These are phyloP conservation scores for Panurus biarmicus DNA, from an alignment of 2,113 vertebrate genomes.

Conservation along the genomic window DNA sequence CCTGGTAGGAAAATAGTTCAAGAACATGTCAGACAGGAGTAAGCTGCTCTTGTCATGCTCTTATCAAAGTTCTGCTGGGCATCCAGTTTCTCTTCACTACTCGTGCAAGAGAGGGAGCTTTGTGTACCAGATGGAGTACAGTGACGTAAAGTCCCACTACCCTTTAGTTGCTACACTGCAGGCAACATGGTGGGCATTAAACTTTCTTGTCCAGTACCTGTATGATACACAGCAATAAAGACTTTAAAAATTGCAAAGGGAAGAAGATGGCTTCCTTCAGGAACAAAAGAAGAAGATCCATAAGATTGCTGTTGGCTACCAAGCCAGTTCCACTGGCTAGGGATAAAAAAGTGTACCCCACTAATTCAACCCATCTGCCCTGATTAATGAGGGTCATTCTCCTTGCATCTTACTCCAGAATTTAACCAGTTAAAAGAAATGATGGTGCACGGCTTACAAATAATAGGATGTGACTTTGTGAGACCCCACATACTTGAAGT, in stretches of 20 bases:
- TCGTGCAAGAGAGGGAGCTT: background rate
- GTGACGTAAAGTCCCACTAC: background rate
- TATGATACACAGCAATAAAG: background rate
- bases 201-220: background rate
- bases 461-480: background rate
- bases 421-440: background rate
- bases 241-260: background rate
- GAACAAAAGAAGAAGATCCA: background rate
- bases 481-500: background rate
- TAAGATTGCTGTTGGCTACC: background rate
- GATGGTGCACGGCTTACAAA: background rate
- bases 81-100: background rate
- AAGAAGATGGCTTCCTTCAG: background rate
- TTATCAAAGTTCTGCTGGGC: background rate
- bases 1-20: background rate
- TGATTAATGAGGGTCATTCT: background rate
- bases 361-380: background rate
- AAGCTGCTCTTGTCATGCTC: background rate
- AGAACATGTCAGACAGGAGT: background rate
- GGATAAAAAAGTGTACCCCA: constrained; percentile 1
- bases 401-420: background rate
- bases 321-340: background rate
- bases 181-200: background rate
- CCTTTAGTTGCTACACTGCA: background rate
- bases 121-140: background rate